Base-by-base conservation (phyloP, 30 jellyfish, hydroid and myxozoan genomes). In the Turritopsis rubra region DNA sequence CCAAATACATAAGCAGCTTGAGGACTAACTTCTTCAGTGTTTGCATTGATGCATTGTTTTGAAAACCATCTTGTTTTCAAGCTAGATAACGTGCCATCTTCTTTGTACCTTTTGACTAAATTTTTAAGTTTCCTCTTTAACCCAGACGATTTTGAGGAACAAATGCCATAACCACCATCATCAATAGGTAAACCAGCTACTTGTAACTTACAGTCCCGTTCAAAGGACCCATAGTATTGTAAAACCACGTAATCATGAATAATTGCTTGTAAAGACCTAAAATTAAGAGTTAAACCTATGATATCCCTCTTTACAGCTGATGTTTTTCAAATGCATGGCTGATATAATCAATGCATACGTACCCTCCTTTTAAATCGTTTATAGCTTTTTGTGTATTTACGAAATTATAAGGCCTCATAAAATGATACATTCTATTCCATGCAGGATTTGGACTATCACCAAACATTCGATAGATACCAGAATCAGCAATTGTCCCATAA, bases 351-450 rank as follows among this genome's bases (percentile, higher is more conserved):
- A 41, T 13, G 60, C 1, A n/a, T 27, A 84, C 91, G 13, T 66
- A 89, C 97, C 97, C 97, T 28, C 29, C 26, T 19, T 52, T 60
- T 18, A 89, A 81, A 17, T 85, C 71, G 17, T 78, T 23, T 19
- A 85, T 72, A 17, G 90, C 97, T 41, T 89, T 89, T 18, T 41
- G 41, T 7, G 89, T 86, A 22, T 79, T 79, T 19, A 41, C 65
- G 18, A 79, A 78, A 52, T 85, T 85, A 77, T 89, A 85, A 27
- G 75, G 71, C 77, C 73, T 65, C 95, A 89, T 89, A 73, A 89
- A 89, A 41, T 22, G 26, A 52, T 85, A 80, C 91, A 89, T 80
- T 23, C 88, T 82, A 17, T 54, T 87, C 28, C 85, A 66, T 9
- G 71, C 79, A 1, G 90, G 89, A 52, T 82, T 84, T 5, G 81